Base-by-base conservation (phyloP, 1,140 invertebrate genomes). In the Mamestra configurata region DNA sequence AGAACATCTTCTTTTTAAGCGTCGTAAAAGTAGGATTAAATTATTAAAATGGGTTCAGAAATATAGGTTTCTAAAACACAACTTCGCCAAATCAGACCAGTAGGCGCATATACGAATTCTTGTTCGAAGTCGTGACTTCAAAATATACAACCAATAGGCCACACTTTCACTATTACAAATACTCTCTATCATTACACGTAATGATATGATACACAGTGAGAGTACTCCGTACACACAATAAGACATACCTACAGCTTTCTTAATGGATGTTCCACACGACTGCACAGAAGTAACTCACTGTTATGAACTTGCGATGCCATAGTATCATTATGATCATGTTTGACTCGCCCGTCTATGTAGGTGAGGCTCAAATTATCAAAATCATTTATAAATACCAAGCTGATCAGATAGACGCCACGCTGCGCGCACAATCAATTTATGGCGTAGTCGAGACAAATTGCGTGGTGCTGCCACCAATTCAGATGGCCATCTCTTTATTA, bases 361-460 rank as follows among this genome's bases (percentile, higher is more conserved):
- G 66, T 78, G 80, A 79, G 64, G 37, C 77, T 68, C 55, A 51
- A 61, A 73, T 78, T 78, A 76, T 79, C 22, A 79, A 79, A 86
- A 82, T 59, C 82, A 83, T 85, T 85, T 86, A 86, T 89, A 86
- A 88, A 83, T 86, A 87, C 73, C 57, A 82, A 84, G 79, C 57
- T 79, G 79, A 82, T 84, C 83, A 85, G 84, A 80, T 73, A 86
- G 90, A 84, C 86, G 53, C 79, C 90, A 88, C 80, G 88, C 88
- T 84, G 90, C 24, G 91, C 81, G 82, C 83, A 86, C 87, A 92
- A 91, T 91, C 89, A 90, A 91, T 93, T 93, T 91, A 92, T 92
- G 83, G 86, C 84, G 83, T 82, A 70, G 78, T 85, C 61, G 79
- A 88, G 88, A 92, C 90, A 92, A 93, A 91, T 91, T 89, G 85